Conservation (phyloP, 2,797 vertebrate species). For the Hydrocynus forskahlii region DNA sequence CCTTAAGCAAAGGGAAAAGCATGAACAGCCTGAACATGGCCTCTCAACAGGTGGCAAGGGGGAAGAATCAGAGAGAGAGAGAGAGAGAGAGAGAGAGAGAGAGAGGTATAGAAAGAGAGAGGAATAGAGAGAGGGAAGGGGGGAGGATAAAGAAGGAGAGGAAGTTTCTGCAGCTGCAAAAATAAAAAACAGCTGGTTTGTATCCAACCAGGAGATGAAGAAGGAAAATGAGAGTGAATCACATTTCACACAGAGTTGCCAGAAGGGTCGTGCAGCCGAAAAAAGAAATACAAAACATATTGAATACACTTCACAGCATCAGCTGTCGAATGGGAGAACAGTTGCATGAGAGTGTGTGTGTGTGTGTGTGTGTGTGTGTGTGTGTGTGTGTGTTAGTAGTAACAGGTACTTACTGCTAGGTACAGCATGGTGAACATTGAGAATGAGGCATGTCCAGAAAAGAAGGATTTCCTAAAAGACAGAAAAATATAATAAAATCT, state of each 20-base stretch:
- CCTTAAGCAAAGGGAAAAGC: neutral
- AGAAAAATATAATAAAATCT: conserved; percentile 5
- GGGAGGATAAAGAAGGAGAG: conserved; percentile 37
- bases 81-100: conserved; percentile 15
- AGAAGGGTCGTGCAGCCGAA: conserved; percentile 21
- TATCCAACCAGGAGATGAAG: conserved; percentile 56
- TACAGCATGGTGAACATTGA: conserved; percentile 98
- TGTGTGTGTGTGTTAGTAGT: conserved; percentile 19
- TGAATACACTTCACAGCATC: neutral
- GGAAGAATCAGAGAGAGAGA: neutral
- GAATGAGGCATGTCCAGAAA: conserved; percentile 97
- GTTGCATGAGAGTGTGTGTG: neutral
- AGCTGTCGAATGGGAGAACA: neutral
- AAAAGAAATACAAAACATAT: neutral
- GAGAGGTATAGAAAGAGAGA: neutral
- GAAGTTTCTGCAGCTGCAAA: conserved; percentile 66
- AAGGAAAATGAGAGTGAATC: conserved; percentile 49
- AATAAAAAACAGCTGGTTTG: conserved; percentile 66
- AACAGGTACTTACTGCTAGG: conserved; percentile 89
- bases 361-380: conserved; percentile 23
- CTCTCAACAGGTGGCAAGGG: conserved; percentile 25
- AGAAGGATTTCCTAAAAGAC: conserved; percentile 91
- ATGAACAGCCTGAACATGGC: neutral
- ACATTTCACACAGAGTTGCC: conserved; percentile 23
- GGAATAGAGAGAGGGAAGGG: neutral